Evolutionary conservation across 2,888 invertebrate genomes (phyloP), one percentile per base, ranked within the genome.

Genomic region (Macropis europaea): DNA sequence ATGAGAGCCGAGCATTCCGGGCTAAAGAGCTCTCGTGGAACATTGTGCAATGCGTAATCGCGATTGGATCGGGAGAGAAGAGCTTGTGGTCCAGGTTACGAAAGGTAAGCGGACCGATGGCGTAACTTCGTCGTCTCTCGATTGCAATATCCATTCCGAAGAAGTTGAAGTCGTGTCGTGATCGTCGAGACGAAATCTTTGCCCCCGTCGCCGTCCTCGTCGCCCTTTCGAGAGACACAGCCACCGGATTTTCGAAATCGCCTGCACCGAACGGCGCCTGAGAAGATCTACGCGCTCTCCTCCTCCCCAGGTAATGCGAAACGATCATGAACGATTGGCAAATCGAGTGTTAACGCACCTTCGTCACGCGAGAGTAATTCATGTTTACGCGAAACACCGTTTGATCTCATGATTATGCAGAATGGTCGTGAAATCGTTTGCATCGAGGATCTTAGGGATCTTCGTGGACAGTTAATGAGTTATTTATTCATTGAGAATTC

Each of bases 1-100:
- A 17, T 2, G 24, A 24, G 4, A n/a, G 26, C 32, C 24, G 24
- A 26, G 22, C 28, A 24, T 1, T 11, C 17, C 22, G 13, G 38
- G 1, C 48, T 22, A 40, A 54, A 47, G 38, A 62, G 34, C 48
- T 43, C 67, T 34, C 32, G 19, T 11, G 9, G 19, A n/a, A n/a
- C 47, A 52, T 73, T 73, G 73, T 60, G 73, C 34, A 73, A 73
- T 45, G 48, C 32, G 63, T 68, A 74, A 68, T 74, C 73, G 62
- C 36, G 59, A 74, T 73, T 60, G 67, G 43, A 67, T 73, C 61
- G 47, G 32, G 34, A 56, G 69, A 52, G 73, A 73, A 45, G 48
- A 66, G 52, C 48, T 40, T 62, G 62, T 68, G 75, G 75, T 75
- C 73, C 75, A 75, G 34, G 68, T 75, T 75, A 60, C 73, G 75